Evolutionary conservation across 2,113 vertebrate species (phyloP).

Genomic region (Strigops habroptila): DNA sequence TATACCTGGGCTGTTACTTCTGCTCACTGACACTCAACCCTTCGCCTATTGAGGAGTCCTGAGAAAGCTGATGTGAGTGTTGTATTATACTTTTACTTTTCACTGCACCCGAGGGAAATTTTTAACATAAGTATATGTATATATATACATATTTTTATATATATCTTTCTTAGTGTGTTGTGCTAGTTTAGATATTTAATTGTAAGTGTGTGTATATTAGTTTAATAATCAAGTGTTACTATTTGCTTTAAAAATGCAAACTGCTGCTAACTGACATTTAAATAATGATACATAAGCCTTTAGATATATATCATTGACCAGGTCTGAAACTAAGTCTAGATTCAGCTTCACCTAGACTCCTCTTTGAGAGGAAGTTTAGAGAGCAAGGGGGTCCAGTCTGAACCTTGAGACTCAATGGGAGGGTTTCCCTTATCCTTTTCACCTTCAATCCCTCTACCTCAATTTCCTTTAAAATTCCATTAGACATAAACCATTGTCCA

Average conservation of each 20-base stretch:
- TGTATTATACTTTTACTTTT: not conserved
- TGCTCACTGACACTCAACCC: not conserved
- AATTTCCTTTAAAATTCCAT: not conserved
- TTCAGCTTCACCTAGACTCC: not conserved
- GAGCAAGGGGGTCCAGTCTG: no score
- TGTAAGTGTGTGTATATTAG: not conserved
- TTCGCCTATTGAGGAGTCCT: not conserved
- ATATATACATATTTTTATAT: not conserved
- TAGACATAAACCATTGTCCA: not conserved
- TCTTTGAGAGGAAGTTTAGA: no score
- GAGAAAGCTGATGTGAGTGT: not conserved
- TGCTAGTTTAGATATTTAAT: not conserved
- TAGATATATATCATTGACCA: not conserved
- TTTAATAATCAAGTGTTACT: not conserved
- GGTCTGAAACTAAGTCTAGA: not conserved
- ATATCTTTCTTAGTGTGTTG: not conserved
- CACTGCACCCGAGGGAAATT: not conserved
- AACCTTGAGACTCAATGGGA: no score
- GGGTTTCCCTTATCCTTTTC: no score
- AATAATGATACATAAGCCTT: not conserved
- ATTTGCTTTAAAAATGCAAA: not conserved
- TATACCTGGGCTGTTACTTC: not conserved
- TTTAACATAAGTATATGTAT: not conserved
- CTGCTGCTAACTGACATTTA: not conserved
- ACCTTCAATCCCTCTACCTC: no score